Percentiles rank a stretch among this genome's conserved stretches.
phyloP scores from a whole-genome alignment of 2,113 vertebrate genomes.

The Charadrius vociferus region DNA sequence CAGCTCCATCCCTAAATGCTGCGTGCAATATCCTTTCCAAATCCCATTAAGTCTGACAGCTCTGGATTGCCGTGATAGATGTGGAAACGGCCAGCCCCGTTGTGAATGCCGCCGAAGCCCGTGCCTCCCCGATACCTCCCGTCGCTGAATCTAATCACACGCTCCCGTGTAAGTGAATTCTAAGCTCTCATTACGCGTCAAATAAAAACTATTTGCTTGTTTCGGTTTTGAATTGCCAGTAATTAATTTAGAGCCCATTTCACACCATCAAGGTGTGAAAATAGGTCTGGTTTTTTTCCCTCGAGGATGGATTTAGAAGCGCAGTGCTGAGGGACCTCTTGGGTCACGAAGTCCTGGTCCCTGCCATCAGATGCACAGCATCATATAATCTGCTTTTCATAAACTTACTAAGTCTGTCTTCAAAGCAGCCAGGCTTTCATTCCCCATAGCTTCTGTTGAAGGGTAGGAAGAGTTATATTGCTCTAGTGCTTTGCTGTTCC shows the following conservation, averaged over 20 bases:
- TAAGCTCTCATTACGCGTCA: not conserved
- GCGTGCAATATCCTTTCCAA: not conserved
- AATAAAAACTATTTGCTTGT: not conserved
- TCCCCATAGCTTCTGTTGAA: not conserved
- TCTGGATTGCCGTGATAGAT: not conserved
- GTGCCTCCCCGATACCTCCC: not conserved
- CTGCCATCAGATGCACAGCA: not conserved
- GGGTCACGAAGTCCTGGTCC: not conserved
- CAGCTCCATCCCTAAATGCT: not conserved
- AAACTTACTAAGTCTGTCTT: not conserved
- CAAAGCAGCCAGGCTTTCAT: not conserved
- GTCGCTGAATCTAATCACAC: rapidly evolving
- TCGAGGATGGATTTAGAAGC: not conserved
- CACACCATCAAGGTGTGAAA: not conserved
- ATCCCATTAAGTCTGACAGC: not conserved
- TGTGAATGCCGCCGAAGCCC: not conserved
- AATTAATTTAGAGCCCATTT: not conserved
- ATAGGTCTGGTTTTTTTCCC: not conserved
- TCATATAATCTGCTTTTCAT: not conserved
- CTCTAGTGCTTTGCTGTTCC: not conserved
- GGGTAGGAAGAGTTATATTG: not conserved
- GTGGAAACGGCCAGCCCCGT: not conserved
- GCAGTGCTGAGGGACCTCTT: not conserved
- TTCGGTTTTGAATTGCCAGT: not conserved
- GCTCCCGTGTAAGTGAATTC: not conserved